Evolutionary conservation across 2,113 vertebrate species (phyloP), one percentile per base, ranked within the genome.

Genomic region (Chloebia gouldiae): DNA sequence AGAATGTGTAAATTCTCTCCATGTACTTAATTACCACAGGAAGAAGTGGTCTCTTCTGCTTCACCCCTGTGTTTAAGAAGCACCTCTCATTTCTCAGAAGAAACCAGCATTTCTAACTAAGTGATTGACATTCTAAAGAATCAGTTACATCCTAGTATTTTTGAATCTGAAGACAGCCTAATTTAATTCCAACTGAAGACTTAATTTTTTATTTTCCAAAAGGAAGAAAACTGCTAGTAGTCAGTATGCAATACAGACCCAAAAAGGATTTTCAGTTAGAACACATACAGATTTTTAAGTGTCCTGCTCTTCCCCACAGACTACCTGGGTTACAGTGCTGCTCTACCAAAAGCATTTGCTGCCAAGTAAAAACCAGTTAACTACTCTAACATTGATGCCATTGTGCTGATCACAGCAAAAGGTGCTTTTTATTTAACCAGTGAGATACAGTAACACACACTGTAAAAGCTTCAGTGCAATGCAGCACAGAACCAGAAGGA

Each of bases 331-430:
- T 76, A 72, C 65, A 93, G 89, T 82, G 77, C n/a, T n/a, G 39
- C 57, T 89, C 89, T 92, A 93, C 81, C 93, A 90, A 73, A 94
- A 64, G 23, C 42, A 50, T 71, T 80, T 87, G 47, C 13, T 65
- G 77, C 59, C n/a, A 77, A 40, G 40, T 54, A 19, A 64, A 72
- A 42, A 28, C 27, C 17, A 60, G 15, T 20, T 20, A 54, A 42
- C 8, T 47, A 17, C 15, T 45, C 2, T 18, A 85, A 44, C 54
- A 77, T 2, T 42, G 66, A 64, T 51, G 70, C 37, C 24, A 15
- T 14, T 35, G 70, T 20, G 72, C 76, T 73, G 35, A 53, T 82
- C 66, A 65, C 54, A 93, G 54, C 88, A 44, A 28, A 76, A 77
- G 44, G n/a, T 71, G 75, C 60, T 64, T 37, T 28, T 44, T 42